Evolutionary conservation across 2,888 invertebrate genomes (phyloP), one percentile per base, ranked within the genome.

Genomic region (Alloplasta piceator): DNA sequence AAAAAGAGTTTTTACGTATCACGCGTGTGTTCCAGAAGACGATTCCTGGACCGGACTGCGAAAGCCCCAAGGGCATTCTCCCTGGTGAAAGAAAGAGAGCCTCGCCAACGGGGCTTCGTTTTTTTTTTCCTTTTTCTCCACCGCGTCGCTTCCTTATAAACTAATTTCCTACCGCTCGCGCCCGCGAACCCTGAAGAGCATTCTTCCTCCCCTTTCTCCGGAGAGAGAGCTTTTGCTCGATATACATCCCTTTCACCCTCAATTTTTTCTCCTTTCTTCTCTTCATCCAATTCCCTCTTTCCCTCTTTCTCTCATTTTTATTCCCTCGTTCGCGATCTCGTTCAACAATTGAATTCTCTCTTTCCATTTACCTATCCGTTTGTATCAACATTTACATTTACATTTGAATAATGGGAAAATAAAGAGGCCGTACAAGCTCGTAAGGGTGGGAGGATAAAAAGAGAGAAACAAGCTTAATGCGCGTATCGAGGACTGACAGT

Each of bases 371-470:
- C 91, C 92, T 92, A 91, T 92, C 91, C 92, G 91, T 92, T 92
- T 92, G 92, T 92, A 92, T 91, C 92, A 92, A 92, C 92, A 92
- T 92, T 92, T 92, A 92, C 92, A 92, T 92, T 92, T 92, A 92
- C 91, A 92, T 92, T 92, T 92, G 92, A 92, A 92, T 92, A 92
- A 92, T 92, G 91, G 91, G 88, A 89, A 91, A 91, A 90, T 90
- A 91, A 91, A 92, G 91, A 91, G 89, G 86, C 75, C 72, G 75
- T 43, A 78, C 58, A 76, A 78, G 78, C 75, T 77, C 66, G 50
- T 70, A n/a, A 66, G 78, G 66, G 43, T 50, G 64, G 39, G 41
- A 41, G 60, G 58, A 58, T 43, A 12, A 70, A 60, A 39, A 50
- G 50, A 38, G 74, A 43, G 58, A 36, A 16, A 36, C 16, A 50